A percentile compares a stretch with the other conserved stretches of the same genome.
Conservation (phyloP, 2,888 invertebrate species). For the Melieria crassipennis region DNA sequence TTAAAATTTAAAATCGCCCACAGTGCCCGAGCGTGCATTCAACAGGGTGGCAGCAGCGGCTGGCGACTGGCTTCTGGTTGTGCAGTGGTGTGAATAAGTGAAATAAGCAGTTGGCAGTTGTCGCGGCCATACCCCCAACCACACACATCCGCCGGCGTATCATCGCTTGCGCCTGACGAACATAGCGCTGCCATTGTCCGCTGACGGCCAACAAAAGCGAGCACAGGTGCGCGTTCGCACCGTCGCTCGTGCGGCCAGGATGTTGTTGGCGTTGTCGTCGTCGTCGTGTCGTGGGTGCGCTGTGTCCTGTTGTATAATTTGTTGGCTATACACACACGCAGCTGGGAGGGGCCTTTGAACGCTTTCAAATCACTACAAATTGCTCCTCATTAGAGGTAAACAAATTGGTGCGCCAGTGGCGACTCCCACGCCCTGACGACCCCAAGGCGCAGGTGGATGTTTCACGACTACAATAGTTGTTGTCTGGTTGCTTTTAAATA, state of each 20-base stretch:
- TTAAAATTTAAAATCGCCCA: too few species aligned
- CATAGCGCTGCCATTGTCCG: not conserved
- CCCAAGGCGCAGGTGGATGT: too few species aligned
- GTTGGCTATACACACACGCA: slow-evolving; percentile 38
- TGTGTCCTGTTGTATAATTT: slow-evolving; percentile 40
- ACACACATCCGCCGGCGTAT: not conserved
- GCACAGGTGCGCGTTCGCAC: not conserved
- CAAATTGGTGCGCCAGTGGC: too few species aligned
- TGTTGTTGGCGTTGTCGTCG: slow-evolving; percentile 2
- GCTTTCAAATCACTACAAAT: slow-evolving; percentile 38
- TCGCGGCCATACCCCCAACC: not conserved
- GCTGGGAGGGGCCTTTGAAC: slow-evolving; percentile 29
- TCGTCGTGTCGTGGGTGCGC: slow-evolving; percentile 10
- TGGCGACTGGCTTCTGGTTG: too few species aligned
- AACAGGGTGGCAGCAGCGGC: not conserved
- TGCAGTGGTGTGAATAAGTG: not conserved
- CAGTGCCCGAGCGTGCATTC: not conserved
- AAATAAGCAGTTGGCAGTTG: not conserved
- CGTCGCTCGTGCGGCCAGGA: not conserved
- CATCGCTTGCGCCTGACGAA: not conserved
- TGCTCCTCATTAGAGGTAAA: not conserved
- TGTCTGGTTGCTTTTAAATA: too few species aligned
- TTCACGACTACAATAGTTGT: too few species aligned
- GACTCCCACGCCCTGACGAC: too few species aligned
- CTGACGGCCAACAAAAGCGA: not conserved